Evolutionary conservation across 2,113 vertebrate species (phyloP).

Genomic region (Gallinago media): DNA sequence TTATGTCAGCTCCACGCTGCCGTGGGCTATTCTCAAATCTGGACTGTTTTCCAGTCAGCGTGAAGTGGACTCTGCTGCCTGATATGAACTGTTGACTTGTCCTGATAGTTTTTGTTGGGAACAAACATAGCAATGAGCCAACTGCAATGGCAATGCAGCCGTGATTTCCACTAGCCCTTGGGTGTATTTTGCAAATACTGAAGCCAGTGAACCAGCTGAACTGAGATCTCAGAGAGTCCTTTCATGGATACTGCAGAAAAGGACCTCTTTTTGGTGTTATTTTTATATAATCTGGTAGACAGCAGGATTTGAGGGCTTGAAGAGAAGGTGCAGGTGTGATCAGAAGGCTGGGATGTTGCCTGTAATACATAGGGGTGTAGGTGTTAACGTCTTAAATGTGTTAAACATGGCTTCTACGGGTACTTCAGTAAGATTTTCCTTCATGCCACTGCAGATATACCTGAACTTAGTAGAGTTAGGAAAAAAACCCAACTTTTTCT

Average conservation of each 20-base stretch:
- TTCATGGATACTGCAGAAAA: background rate
- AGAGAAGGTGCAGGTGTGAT: background rate
- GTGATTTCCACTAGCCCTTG: background rate
- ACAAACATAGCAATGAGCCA: background rate
- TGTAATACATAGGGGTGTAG: background rate
- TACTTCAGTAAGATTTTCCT: background rate
- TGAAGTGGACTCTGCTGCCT: background rate
- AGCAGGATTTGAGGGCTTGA: background rate
- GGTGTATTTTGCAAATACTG: background rate
- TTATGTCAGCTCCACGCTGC: background rate
- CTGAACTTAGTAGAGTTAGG: background rate
- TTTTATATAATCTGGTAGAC: background rate
- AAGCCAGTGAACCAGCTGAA: background rate
- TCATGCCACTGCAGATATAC: background rate
- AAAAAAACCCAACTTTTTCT: background rate
- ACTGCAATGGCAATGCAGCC: background rate
- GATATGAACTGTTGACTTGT: background rate
- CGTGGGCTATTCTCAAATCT: background rate
- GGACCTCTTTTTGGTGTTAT: background rate
- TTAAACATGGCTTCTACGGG: background rate
- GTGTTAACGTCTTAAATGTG: background rate
- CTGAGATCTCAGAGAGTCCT: background rate
- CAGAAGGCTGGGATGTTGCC: background rate
- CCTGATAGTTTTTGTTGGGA: conserved; percentile 8
- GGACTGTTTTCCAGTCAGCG: background rate